These are phyloP conservation scores for Drosophila tripunctata DNA, from an alignment of 2,888 invertebrate species.

Conservation along the genomic window DNA sequence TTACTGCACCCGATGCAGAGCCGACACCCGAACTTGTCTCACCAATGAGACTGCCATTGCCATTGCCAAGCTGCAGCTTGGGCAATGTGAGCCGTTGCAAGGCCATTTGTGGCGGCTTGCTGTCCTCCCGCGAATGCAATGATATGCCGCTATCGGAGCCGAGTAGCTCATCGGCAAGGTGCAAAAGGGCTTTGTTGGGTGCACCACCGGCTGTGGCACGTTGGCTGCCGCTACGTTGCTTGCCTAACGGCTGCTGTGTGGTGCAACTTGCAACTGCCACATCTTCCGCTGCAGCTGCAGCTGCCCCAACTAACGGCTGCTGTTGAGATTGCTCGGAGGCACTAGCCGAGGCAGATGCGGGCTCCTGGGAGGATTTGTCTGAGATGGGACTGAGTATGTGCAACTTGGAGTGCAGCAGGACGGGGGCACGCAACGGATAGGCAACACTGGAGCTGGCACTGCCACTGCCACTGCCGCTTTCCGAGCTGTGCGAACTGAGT, in stretches of 20 bases:
- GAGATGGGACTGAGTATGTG: slow-evolving; percentile 95
- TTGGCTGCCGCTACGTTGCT: slow-evolving; percentile 23
- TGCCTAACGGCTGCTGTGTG: slow-evolving; percentile 7
- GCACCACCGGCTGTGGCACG: slow-evolving; percentile 83
- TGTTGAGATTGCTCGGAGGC: slow-evolving; percentile 90
- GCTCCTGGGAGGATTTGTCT: slow-evolving; percentile 95
- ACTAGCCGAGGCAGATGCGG: slow-evolving; percentile 87
- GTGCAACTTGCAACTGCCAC: slow-evolving; percentile 20
- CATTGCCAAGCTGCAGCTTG: slow-evolving; percentile 85
- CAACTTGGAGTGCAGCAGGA: slow-evolving; percentile 90
- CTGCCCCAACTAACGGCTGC: slow-evolving; percentile 76
- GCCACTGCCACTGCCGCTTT: slow-evolving; percentile 82
- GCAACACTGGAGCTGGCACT: slow-evolving; percentile 85
- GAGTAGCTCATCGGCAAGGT: slow-evolving; percentile 88
- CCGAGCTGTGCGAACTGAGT: slow-evolving; percentile 93
- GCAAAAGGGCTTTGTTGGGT: slow-evolving; percentile 89
- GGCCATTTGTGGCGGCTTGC: slow-evolving; percentile 86
- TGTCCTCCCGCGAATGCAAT: slow-evolving; percentile 91
- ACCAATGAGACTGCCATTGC: slow-evolving; percentile 34
- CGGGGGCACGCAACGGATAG: slow-evolving; percentile 88
- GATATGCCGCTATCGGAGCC: slow-evolving; percentile 96
- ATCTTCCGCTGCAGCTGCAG: slow-evolving; percentile 36
- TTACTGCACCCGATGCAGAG: slow-evolving; percentile 1
- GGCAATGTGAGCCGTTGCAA: slow-evolving; percentile 86
- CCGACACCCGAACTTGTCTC: slow-evolving; percentile 53